A percentile compares a stretch with the other conserved stretches of the same genome.
These are phyloP conservation scores for Dicranocentrus wangi DNA, from an alignment of 2,888 invertebrate species.

Conservation along the genomic window DNA sequence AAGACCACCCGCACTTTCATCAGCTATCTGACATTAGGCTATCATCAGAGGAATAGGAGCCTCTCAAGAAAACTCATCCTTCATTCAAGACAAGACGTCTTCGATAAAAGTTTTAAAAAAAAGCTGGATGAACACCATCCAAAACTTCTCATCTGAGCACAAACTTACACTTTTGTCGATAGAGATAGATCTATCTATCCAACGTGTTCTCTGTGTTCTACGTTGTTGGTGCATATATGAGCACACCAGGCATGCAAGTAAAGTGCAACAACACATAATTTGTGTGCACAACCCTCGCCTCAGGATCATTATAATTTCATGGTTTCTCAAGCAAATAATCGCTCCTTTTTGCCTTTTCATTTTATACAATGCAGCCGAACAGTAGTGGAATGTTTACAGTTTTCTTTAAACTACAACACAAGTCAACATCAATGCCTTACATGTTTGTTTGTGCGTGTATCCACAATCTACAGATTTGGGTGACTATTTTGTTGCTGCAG, in stretches of 20 bases:
- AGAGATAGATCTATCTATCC: too few species aligned
- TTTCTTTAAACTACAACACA: neutral
- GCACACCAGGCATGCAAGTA: neutral
- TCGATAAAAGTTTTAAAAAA: constrained; percentile 23
- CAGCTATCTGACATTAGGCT: constrained; percentile 8
- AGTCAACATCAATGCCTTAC: neutral
- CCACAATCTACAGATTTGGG: too few species aligned
- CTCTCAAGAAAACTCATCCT: neutral
- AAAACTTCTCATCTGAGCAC: neutral
- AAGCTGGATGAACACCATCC: constrained; percentile 12
- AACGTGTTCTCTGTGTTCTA: too few species aligned
- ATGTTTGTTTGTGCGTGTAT: neutral
- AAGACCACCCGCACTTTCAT: constrained; percentile 44
- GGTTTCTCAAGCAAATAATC: constrained; percentile 58
- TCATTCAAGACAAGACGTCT: neutral
- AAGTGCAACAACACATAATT: constrained; percentile 24
- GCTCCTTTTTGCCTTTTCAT: constrained; percentile 32
- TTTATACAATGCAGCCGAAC: neutral
- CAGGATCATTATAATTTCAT: constrained; percentile 53
- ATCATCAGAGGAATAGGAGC: constrained; percentile 3
- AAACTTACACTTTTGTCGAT: too few species aligned
- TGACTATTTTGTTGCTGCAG: neutral
- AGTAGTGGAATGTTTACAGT: constrained; percentile 1
- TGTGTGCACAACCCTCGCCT: constrained; percentile 33
- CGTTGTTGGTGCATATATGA: neutral